Evolutionary conservation across 1,140 invertebrate genomes (phyloP), one percentile per base, ranked within the genome.

Genomic region (Hyphantria cunea): DNA sequence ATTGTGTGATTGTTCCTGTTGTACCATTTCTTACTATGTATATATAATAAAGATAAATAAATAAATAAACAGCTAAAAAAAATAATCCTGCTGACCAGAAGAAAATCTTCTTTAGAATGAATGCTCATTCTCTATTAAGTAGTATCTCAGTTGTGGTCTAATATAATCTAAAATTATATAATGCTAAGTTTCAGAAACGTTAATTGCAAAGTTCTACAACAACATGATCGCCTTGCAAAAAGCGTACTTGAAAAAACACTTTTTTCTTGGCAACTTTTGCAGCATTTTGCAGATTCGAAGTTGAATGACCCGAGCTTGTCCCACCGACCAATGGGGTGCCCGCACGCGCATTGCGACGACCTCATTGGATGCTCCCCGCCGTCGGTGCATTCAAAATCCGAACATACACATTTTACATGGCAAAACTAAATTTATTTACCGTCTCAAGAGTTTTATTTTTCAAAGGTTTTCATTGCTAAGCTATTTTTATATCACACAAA

Each of bases 311-410:
- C 58, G 55, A 53, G 53, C 59, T 48, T 37, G 45, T 13, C 39
- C 66, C 44, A 39, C 61, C 50, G 67, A 53, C 70, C 63, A 64
- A 70, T 58, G 14, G 56, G 59, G 54, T 34, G 51, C 37, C 62
- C 54, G 68, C 56, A 70, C 76, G 76, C 81, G 78, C 81, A 84
- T 64, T 84, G 81, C 81, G 81, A 70, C 72, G 75, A 74, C 78
- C 74, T 65, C 70, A 68, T 71, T 82, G 70, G 58, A 47, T 31
- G 45, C 17, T 25, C 17, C 17, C 17, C 17, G 17, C 17, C 41
- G n/a, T n/a, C 42, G 13, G 44, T 52, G 56, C 51, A 60, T 62
- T 69, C 48, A 53, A 52, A 62, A 62, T 25, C 53, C 47, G 53
- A 41, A 56, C 53, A 56, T 56, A 13, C 47, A 42, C 52, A 41